Base-by-base conservation (phyloP, 2,888 invertebrate genomes). In the Eretmocerus hayati region DNA sequence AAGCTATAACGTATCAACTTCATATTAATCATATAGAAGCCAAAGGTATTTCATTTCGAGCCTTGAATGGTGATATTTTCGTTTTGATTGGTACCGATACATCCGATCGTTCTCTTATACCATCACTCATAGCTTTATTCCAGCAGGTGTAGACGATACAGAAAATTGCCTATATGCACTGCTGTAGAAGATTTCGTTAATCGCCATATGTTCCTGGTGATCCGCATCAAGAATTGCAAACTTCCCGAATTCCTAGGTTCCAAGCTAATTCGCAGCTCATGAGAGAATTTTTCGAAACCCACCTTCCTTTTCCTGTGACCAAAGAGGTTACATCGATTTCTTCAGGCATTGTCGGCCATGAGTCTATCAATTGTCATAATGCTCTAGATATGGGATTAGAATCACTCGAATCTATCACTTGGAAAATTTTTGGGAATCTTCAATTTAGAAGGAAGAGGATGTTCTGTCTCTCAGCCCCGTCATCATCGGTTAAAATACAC, bases 201-300 rank as follows among this genome's bases (percentile, higher is more conserved):
- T 31, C 48, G 15, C 8, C 21, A 15, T 26, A n/a, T 21, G 32
- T 13, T 16, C 38, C 22, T 1, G 58, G 59, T 2, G 65, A 68
- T 2, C 68, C 68, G 57, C 66, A 70, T 60, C 64, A 67, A 33
- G 68, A 68, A 62, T 60, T 64, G 41, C 65, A 65, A 53, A 60
- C 65, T 59, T 66, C 65, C 46, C 56, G 65, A 53, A 52, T 65
- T 51, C 62, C 63, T 42, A 62, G 52, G 59, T 61, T 66, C 58
- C 35, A 41, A 51, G 35, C 49, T 51, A 61, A 61, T 42, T 43
- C 60, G 16, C 31, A 47, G 54, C 66, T 49, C 57, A 60, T 69
- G 55, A 5, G 57, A 4, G 58, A 63, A 48, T 69, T 63, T 64
- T 62, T 66, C 39, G 57, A 54, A 54, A 21, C 46, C 13, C 64